Percentiles rank a stretch among this genome's conserved stretches.
Conservation (phyloP, 2,888 invertebrate species). For the Sipha maydis region DNA sequence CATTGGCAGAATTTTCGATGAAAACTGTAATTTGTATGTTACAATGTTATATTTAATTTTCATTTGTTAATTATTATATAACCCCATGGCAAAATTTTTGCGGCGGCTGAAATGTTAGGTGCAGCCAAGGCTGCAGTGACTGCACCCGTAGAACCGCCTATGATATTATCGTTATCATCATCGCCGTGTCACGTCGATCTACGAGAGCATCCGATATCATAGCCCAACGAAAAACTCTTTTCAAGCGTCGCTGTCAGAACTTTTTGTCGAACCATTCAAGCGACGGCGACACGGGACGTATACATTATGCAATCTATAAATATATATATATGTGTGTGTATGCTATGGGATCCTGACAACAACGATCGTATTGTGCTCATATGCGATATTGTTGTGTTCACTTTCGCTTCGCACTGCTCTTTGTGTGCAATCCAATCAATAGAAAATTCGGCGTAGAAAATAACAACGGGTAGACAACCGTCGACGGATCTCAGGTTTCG, state of each 20-base stretch:
- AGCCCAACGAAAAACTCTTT: not conserved
- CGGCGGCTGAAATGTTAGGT: too few species aligned
- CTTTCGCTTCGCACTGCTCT: conserved; percentile 11
- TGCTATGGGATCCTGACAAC: not conserved
- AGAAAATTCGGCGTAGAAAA: not conserved
- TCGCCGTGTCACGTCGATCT: not conserved
- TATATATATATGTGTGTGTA: too few species aligned
- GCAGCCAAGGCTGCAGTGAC: too few species aligned
- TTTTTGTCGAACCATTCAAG: not conserved
- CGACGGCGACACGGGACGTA: not conserved
- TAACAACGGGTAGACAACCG: not conserved
- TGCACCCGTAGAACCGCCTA: too few species aligned
- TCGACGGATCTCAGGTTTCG: not conserved
- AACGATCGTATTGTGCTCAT: not conserved
- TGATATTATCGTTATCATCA: not conserved
- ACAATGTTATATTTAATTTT: too few species aligned
- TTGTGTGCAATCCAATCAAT: conserved; percentile 17
- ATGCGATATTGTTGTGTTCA: not conserved
- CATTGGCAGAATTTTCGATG: too few species aligned
- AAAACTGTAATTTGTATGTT: too few species aligned
- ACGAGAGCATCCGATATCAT: not conserved
- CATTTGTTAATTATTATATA: too few species aligned
- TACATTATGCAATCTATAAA: too few species aligned
- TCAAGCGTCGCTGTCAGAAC: conserved; percentile 1
- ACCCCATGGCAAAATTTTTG: too few species aligned